Evolutionary conservation across 2,797 vertebrate genomes (phyloP), one percentile per base, ranked within the genome.

Genomic region (Natrix natrix): DNA sequence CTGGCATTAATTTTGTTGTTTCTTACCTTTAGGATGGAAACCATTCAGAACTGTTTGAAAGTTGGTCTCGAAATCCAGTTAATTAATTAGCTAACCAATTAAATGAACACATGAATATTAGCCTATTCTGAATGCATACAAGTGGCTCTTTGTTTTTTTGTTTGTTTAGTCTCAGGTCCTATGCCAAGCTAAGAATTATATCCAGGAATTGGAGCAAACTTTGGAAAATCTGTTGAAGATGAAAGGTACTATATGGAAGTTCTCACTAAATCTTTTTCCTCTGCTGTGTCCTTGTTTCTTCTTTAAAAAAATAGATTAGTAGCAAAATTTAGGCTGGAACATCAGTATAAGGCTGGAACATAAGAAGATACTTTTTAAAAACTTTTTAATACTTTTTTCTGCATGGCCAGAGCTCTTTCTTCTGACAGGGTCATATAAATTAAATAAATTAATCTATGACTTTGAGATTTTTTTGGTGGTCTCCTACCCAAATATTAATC

Each of bases 131-230:
- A 94, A 92, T 66, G 66, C 57, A 37, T 48, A 92, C 43, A 93
- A 78, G 92, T 66, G 24, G 37, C 90, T 96, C 3, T 96, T 69
- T 61, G 22, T 95, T 57, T 97, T 96, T 96, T 96, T 83, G 26
- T 97, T 59, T 97, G 92, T 96, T 96, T 96, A 98, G 98, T 98
- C 98, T 97, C 98, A 98, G 96, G 97, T 98, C 95, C 96, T 98
- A 95, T 97, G 95, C 94, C 98, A 97, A 90, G 96, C 98, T 86
- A 98, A 98, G 97, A 97, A 92, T 92, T 97, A 97, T 92, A 98
- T 98, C 88, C 96, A 96, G 94, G 97, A 98, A 92, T 96, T 98
- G 96, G 98, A 98, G 94, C 94, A 96, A 95, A 97, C 96, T 83
- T 95, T 98, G 96, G 97, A 96, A 91, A 97, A 95, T 92, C 95